phyloP scores from a whole-genome alignment of 2,113 vertebrate genomes.

The Sceloporus undulatus region DNA sequence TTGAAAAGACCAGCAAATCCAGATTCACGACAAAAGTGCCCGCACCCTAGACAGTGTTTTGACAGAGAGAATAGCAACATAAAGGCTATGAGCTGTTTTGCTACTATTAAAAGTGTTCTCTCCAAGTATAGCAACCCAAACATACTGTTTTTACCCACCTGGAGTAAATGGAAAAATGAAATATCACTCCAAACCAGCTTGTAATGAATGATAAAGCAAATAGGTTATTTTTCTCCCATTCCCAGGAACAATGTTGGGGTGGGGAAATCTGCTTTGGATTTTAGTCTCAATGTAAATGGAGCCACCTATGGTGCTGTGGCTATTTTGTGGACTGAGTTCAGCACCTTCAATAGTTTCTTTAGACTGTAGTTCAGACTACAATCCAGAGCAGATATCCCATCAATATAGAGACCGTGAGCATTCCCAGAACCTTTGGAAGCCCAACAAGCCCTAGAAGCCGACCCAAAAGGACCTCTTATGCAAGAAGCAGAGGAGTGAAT shows the following conservation, averaged over 20 bases:
- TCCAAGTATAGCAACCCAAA: neutral
- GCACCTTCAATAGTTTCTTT: too few relatives aligned
- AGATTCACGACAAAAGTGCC: slow-evolving; percentile 5
- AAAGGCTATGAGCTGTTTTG: neutral
- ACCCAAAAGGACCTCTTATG: neutral
- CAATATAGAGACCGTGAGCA: too few relatives aligned
- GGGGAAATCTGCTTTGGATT: too few relatives aligned
- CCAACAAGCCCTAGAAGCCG: neutral
- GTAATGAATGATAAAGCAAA: neutral
- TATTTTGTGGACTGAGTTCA: too few relatives aligned
- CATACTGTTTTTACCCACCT: neutral
- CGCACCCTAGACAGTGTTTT: neutral
- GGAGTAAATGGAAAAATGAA: slow-evolving; percentile 5
- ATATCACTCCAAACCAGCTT: neutral
- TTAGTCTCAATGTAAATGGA: too few relatives aligned
- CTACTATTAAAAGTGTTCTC: too few relatives aligned
- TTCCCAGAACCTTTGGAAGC: neutral
- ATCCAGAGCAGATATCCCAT: too few relatives aligned
- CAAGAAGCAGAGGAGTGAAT: neutral
- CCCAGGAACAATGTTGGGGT: too few relatives aligned
- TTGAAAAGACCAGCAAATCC: slow-evolving; percentile 2
- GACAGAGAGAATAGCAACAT: neutral
- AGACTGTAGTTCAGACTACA: too few relatives aligned
- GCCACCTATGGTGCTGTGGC: too few relatives aligned
- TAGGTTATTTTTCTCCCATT: neutral